Evolutionary conservation across 1,140 invertebrate genomes (phyloP).

Genomic region (Eumaeus atala): DNA sequence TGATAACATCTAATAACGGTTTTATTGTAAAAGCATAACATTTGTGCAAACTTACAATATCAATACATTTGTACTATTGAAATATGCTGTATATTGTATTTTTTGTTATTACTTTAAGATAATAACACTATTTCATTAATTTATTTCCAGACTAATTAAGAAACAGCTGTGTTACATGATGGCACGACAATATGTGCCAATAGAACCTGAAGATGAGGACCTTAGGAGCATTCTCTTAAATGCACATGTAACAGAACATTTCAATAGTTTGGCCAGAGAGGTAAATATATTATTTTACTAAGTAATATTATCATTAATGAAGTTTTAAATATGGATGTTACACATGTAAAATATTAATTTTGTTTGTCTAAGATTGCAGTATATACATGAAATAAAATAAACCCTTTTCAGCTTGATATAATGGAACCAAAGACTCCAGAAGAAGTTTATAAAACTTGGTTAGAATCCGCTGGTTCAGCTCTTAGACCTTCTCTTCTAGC

Average conservation of each 20-base stretch:
- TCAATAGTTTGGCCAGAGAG: constrained; percentile 95
- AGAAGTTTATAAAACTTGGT: constrained; percentile 99
- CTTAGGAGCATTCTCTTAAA: constrained; percentile 97
- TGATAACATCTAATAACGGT: too few relatives aligned
- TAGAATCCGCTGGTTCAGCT: constrained; percentile 92
- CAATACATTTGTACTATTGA: too few relatives aligned
- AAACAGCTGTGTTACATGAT: constrained; percentile 99
- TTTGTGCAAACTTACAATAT: too few relatives aligned
- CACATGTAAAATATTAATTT: too few relatives aligned
- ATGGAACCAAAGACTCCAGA: constrained; percentile 99
- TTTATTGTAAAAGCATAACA: too few relatives aligned
- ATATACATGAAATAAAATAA: neutral
- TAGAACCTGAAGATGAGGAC: constrained; percentile 87
- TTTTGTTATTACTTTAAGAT: too few relatives aligned
- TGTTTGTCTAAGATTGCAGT: too few relatives aligned
- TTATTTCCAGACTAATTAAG: constrained; percentile 81
- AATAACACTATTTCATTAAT: neutral
- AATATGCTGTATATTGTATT: neutral
- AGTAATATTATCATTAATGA: too few relatives aligned
- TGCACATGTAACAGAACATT: constrained; percentile 96
- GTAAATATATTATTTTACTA: constrained; percentile 53
- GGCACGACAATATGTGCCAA: constrained; percentile 93
- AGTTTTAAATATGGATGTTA: too few relatives aligned
- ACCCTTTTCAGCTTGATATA: constrained; percentile 88
- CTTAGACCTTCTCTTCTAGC: constrained; percentile 84